Conservation (phyloP, 1,140 invertebrate species). For the Ceratitis capitata region DNA sequence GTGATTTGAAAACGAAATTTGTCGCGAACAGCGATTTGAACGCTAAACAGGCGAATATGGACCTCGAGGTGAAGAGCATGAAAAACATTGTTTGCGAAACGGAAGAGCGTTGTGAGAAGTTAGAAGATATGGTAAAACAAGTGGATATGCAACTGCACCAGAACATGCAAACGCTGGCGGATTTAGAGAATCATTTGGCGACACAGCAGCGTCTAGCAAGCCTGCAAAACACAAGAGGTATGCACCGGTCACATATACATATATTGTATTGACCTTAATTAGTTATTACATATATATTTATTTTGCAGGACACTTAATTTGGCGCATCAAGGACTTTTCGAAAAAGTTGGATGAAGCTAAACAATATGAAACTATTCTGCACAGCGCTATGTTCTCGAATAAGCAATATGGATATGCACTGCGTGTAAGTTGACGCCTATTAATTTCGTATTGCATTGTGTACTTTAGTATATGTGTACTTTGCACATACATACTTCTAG, state of each 20-base stretch:
- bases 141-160: slow-evolving; percentile 53
- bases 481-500: slow-evolving; percentile 58
- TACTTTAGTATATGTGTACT: background rate
- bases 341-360: slow-evolving; percentile 74
- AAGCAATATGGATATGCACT: slow-evolving; percentile 77
- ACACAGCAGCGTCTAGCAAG: slow-evolving; percentile 56
- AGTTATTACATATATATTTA: background rate
- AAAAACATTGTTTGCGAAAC: slow-evolving; percentile 63
- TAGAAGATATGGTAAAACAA: slow-evolving; percentile 48
- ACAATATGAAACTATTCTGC: slow-evolving; percentile 70
- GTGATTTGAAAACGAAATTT: slow-evolving; percentile 58
- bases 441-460: background rate
- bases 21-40: slow-evolving; percentile 48
- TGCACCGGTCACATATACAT: background rate
- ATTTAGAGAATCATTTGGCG: slow-evolving; percentile 60
- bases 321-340: slow-evolving; percentile 74
- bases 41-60: slow-evolving; percentile 56
- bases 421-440: slow-evolving; percentile 67
- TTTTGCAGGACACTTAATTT: slow-evolving; percentile 71
- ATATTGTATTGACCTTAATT: background rate
- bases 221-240: slow-evolving; percentile 58
- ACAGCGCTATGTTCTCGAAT: slow-evolving; percentile 74
- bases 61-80: slow-evolving; percentile 62
- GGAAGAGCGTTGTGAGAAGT: slow-evolving; percentile 62
- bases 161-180: slow-evolving; percentile 56